Conservation (phyloP, 2,888 invertebrate species). For the Orthonevra nobilis region DNA sequence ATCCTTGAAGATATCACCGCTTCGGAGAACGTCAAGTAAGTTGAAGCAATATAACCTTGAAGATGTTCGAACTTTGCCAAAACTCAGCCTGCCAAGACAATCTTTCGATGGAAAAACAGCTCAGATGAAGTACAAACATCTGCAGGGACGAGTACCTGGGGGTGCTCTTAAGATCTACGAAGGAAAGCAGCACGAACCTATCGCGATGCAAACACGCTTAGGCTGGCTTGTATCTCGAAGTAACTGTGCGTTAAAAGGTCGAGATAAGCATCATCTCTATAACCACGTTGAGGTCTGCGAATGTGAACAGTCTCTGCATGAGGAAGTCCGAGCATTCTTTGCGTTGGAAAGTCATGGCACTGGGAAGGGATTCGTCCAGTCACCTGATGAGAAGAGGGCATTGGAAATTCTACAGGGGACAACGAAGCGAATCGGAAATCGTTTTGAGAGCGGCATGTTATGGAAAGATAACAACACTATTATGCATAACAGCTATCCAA, state of each 20-base stretch:
- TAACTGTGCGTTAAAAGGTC: slow-evolving; percentile 1
- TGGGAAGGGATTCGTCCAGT: background rate
- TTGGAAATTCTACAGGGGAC: slow-evolving; percentile 30
- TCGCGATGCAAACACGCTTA: slow-evolving; percentile 56
- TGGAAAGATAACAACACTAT: slow-evolving; percentile 66
- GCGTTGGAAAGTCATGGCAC: too few relatives aligned
- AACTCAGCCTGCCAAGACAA: slow-evolving; percentile 46
- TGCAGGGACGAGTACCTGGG: slow-evolving; percentile 25
- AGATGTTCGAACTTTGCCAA: slow-evolving; percentile 22
- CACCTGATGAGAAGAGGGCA: slow-evolving; percentile 4
- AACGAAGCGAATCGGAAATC: slow-evolving; percentile 16
- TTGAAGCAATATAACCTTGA: background rate
- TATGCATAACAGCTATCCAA: slow-evolving; percentile 21
- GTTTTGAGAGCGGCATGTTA: slow-evolving; percentile 60
- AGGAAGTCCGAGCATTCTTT: slow-evolving; percentile 37
- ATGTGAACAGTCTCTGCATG: slow-evolving; percentile 38
- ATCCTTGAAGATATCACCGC: slow-evolving; percentile 18
- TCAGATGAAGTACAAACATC: slow-evolving; percentile 22
- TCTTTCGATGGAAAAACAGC: slow-evolving; percentile 17
- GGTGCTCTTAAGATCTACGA: slow-evolving; percentile 42
- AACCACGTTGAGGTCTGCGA: slow-evolving; percentile 45
- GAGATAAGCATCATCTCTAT: too few relatives aligned
- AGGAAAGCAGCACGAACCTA: slow-evolving; percentile 42
- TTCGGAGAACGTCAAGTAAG: background rate
- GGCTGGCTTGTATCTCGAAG: slow-evolving; percentile 49